These are phyloP conservation scores for Copidosoma floridanum DNA, from an alignment of 1,140 invertebrate species.

Conservation along the genomic window DNA sequence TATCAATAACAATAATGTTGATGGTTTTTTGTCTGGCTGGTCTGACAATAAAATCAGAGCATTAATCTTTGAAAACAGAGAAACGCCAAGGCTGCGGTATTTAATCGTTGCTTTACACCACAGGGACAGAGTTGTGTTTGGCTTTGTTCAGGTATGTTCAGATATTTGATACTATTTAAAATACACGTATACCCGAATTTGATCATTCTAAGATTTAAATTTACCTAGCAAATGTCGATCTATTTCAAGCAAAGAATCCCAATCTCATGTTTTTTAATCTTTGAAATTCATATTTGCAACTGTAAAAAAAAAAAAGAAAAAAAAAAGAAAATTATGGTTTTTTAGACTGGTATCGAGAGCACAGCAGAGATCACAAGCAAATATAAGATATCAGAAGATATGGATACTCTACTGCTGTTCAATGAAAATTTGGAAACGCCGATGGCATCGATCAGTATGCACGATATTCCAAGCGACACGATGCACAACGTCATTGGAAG, in stretches of 20 bases:
- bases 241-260: too few relatives aligned
- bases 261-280: too few relatives aligned
- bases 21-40: conserved; percentile 83
- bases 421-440: conserved; percentile 83
- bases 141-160: conserved; percentile 62
- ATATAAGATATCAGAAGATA: conserved; percentile 72
- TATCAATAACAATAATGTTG: conserved; percentile 72
- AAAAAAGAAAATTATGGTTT: too few relatives aligned
- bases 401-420: conserved; percentile 86
- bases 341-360: conserved; percentile 68
- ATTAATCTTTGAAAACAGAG: conserved; percentile 80
- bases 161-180: neutral
- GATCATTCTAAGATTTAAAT: too few relatives aligned
- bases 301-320: too few relatives aligned
- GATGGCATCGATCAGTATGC: conserved; percentile 81
- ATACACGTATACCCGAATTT: neutral
- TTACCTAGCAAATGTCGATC: neutral
- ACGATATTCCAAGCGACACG: conserved; percentile 82
- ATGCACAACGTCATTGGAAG: conserved; percentile 84
- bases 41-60: conserved; percentile 87
- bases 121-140: conserved; percentile 82
- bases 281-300: too few relatives aligned
- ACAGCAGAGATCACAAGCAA: conserved; percentile 63
- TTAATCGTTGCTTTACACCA: conserved; percentile 86
- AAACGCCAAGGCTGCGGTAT: conserved; percentile 77